phyloP scores from a whole-genome alignment of 2,888 invertebrate genomes.

The Seira musarum region DNA sequence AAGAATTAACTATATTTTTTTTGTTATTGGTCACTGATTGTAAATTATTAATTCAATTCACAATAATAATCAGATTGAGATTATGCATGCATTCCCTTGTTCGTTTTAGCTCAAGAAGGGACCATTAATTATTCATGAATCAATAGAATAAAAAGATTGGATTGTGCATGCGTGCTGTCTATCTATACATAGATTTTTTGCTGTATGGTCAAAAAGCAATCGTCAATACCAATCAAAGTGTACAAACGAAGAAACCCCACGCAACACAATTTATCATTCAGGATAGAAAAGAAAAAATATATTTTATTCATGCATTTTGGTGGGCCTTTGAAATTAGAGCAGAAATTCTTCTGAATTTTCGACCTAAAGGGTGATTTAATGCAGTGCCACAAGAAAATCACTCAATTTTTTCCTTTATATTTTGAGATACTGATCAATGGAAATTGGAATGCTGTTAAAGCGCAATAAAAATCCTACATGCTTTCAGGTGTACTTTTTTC shows the following conservation, averaged over 20 bases:
- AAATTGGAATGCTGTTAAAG: conserved; percentile 1
- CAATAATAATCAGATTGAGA: neutral
- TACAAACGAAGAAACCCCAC: too few relatives aligned
- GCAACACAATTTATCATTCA: too few relatives aligned
- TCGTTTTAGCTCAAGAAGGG: neutral
- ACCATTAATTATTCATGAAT: conserved; percentile 7
- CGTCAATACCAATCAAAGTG: neutral
- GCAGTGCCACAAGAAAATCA: neutral
- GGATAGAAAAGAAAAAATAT: too few relatives aligned
- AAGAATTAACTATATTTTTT: neutral
- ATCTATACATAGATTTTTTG: too few relatives aligned
- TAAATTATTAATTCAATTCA: conserved; percentile 12
- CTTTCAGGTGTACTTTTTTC: conserved; percentile 7
- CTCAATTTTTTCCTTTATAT: too few relatives aligned
- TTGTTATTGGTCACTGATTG: neutral
- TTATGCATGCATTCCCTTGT: neutral
- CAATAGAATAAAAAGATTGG: conserved; percentile 9
- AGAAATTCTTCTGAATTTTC: conserved; percentile 1
- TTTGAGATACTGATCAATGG: neutral
- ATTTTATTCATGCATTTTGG: too few relatives aligned
- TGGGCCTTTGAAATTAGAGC: neutral
- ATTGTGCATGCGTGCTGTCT: neutral
- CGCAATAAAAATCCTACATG: neutral
- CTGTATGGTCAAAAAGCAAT: too few relatives aligned
- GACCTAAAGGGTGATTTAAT: conserved; percentile 8